Evolutionary conservation across 2,888 invertebrate genomes (phyloP), one percentile per base, ranked within the genome.

Genomic region (Brachynemurus nebulosus): DNA sequence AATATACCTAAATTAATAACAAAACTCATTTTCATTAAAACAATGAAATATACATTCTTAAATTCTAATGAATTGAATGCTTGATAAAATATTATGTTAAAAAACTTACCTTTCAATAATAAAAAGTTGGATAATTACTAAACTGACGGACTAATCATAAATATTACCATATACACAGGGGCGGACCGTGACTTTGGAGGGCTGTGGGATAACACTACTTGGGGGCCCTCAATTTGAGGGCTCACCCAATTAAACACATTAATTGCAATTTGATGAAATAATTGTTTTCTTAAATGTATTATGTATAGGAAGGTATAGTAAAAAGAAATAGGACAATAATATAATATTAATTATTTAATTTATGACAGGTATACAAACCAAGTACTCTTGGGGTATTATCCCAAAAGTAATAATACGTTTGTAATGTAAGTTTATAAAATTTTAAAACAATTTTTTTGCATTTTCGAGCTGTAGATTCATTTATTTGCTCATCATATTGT

Each of bases 151-250:
- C n/a, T n/a, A n/a, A n/a, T n/a, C n/a, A n/a, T n/a, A n/a, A n/a
- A n/a, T n/a, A n/a, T n/a, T n/a, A n/a, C n/a, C n/a, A n/a, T n/a
- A n/a, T n/a, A n/a, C n/a, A n/a, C 17, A 16, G 36, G 14, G 17
- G 17, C 36, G 36, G 36, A 36, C 17, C 14, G 14, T 36, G 36
- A n/a, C 4, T 36, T 17, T 36, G 36, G 7, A 17, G 16, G 14
- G 36, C 34, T n/a, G 8, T 34, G 34, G 34, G 34, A 6, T 34
- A 34, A 34, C n/a, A 34, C 34, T 34, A 34, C 34, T 34, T 34
- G 12, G 34, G 34, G n/a, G 34, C 14, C 34, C 12, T n/a, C n/a
- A n/a, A n/a, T n/a, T n/a, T n/a, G n/a, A n/a, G n/a, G n/a, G n/a
- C n/a, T n/a, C n/a, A n/a, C 14, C n/a, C 12, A 34, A 34, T 34